Evolutionary conservation across 2,797 vertebrate species (phyloP).

Genomic region (Sternotherus odoratus): DNA sequence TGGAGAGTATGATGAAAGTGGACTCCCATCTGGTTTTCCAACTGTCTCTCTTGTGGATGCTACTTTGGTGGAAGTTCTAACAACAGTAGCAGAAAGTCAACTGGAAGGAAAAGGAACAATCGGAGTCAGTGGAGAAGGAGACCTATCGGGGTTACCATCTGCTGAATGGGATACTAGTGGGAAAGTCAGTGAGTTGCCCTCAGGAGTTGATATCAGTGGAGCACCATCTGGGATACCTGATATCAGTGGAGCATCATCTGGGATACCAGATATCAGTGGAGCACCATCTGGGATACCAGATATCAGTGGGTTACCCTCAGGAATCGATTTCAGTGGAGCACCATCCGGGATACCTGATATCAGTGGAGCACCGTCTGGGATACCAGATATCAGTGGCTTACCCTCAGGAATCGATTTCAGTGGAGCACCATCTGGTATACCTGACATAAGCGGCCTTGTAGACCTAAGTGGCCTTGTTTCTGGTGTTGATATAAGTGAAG

Average conservation of each 20-base stretch:
- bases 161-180: slow-evolving; percentile 69
- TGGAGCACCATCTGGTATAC: slow-evolving; percentile 75
- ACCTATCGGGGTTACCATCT: slow-evolving; percentile 75
- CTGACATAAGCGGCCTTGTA: slow-evolving; percentile 66
- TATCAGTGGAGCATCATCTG: slow-evolving; percentile 67
- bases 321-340: slow-evolving; percentile 73
- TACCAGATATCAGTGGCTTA: slow-evolving; percentile 73
- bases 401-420: slow-evolving; percentile 77
- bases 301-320: slow-evolving; percentile 77
- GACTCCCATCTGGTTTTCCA: slow-evolving; percentile 80
- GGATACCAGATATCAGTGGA: slow-evolving; percentile 68
- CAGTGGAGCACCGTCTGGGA: slow-evolving; percentile 67
- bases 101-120: slow-evolving; percentile 85
- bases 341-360: slow-evolving; percentile 61
- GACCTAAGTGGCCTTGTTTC: slow-evolving; percentile 73
- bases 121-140: slow-evolving; percentile 82
- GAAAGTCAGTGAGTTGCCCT: slow-evolving; percentile 69
- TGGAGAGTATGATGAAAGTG: slow-evolving; percentile 81
- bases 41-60: slow-evolving; percentile 80
- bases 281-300: slow-evolving; percentile 70
- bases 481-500: slow-evolving; percentile 73
- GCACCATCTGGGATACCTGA: slow-evolving; percentile 67
- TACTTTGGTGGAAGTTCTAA: slow-evolving; percentile 79
- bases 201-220: slow-evolving; percentile 76
- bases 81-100: slow-evolving; percentile 53